Evolutionary conservation across 92 coral and sea anemone species (phyloP).

Genomic region (Palythoa caribaeorum): DNA sequence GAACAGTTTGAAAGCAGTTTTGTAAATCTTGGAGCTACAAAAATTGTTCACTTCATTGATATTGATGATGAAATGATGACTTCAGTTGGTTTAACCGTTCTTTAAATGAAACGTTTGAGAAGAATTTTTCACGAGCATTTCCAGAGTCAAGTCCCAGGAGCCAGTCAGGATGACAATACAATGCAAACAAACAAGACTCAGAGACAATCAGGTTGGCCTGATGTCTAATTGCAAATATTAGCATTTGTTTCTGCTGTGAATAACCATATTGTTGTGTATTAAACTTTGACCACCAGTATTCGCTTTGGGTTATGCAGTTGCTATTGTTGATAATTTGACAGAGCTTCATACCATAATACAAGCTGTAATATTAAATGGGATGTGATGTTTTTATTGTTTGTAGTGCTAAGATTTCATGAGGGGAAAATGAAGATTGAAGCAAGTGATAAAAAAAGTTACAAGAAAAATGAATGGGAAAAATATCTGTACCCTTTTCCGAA

Average conservation of each 20-base stretch:
- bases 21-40: slow-evolving; percentile 13
- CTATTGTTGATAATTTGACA: slow-evolving; percentile 2
- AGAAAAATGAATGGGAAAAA: slow-evolving; percentile 57
- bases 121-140: slow-evolving; percentile 13
- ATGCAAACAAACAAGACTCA: slow-evolving; percentile 16
- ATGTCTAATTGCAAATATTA: slow-evolving; percentile 9
- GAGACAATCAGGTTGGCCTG: slow-evolving; percentile 4
- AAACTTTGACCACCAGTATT: neutral
- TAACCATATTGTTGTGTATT: neutral
- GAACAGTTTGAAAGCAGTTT: slow-evolving; percentile 20
- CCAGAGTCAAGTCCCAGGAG: slow-evolving; percentile 24
- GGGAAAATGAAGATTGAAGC: neutral
- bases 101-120: slow-evolving; percentile 11
- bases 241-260: slow-evolving; percentile 7
- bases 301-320: neutral
- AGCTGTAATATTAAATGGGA: neutral
- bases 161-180: slow-evolving; percentile 22
- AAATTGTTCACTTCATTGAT: slow-evolving; percentile 7
- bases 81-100: slow-evolving; percentile 11
- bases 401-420: neutral
- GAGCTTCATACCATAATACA: slow-evolving; percentile 4
- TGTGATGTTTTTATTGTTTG: neutral
- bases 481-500: slow-evolving; percentile 61
- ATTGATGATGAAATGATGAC: slow-evolving; percentile 19
- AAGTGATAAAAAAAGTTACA: slow-evolving; percentile 4